These are phyloP conservation scores for Agapetus fuscipes DNA, from an alignment of 2,888 invertebrate genomes.

Conservation along the genomic window DNA sequence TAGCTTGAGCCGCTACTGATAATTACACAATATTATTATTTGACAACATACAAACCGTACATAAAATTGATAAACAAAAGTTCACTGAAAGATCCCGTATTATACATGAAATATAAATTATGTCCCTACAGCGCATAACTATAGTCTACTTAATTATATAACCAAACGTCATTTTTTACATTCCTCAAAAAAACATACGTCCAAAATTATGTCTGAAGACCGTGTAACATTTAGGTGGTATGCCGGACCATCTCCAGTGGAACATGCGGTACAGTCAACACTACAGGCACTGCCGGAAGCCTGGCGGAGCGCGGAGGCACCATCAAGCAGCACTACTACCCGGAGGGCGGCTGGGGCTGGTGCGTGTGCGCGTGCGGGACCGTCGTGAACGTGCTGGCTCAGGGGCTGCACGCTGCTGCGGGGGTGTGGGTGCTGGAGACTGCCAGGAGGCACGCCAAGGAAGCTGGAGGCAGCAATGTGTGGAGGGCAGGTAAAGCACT, in stretches of 20 bases:
- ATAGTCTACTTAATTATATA: too few species aligned
- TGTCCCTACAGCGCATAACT: too few species aligned
- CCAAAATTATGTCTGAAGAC: too few species aligned
- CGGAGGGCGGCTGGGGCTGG: constrained; percentile 87
- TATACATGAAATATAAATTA: too few species aligned
- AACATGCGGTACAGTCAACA: background rate
- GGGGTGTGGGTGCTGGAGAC: constrained; percentile 51
- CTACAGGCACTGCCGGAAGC: background rate
- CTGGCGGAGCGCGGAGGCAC: constrained; percentile 47
- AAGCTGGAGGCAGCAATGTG: constrained; percentile 42
- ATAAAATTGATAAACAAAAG: too few species aligned
- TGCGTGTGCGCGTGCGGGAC: constrained; percentile 64
- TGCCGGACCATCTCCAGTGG: background rate
- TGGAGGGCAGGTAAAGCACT: constrained; percentile 45
- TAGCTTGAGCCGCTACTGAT: too few species aligned
- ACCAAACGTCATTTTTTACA: too few species aligned
- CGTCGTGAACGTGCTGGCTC: constrained; percentile 61
- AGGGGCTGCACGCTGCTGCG: constrained; percentile 61
- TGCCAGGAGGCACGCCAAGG: constrained; percentile 47
- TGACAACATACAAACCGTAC: too few species aligned
- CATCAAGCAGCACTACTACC: constrained; percentile 73
- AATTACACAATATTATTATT: too few species aligned
- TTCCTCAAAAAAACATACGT: too few species aligned
- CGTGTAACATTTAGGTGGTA: background rate
- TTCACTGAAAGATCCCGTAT: too few species aligned